These are phyloP conservation scores for Aplocera efformata DNA, from an alignment of 2,888 invertebrate genomes.

Conservation along the genomic window DNA sequence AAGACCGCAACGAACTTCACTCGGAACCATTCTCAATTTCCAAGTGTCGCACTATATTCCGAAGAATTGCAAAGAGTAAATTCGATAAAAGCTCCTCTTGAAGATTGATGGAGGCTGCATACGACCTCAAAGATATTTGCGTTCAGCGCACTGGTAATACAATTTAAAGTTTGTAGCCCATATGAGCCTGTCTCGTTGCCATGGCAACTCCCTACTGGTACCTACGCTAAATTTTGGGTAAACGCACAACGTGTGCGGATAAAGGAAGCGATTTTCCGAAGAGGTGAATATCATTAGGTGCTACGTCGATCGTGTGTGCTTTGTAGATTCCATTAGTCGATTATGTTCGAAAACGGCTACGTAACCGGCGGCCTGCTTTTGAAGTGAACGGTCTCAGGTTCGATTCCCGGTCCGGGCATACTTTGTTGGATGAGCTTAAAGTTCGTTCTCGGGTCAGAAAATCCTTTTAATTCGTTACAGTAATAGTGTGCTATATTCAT, in stretches of 20 bases:
- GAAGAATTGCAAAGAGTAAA: slow-evolving; percentile 20
- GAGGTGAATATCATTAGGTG: slow-evolving; percentile 76
- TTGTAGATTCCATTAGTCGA: slow-evolving; percentile 51
- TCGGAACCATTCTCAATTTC: slow-evolving; percentile 2
- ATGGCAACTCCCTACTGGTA: slow-evolving; percentile 68
- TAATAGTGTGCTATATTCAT: too few species aligned
- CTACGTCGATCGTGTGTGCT: slow-evolving; percentile 47
- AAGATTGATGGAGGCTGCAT: slow-evolving; percentile 32
- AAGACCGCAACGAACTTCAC: neutral
- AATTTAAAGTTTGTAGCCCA: slow-evolving; percentile 77
- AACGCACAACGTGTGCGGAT: slow-evolving; percentile 66
- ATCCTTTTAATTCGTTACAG: too few species aligned
- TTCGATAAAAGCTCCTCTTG: slow-evolving; percentile 24
- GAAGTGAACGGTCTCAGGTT: too few species aligned
- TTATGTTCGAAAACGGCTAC: too few species aligned
- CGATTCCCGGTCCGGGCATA: too few species aligned
- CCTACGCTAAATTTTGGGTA: slow-evolving; percentile 62
- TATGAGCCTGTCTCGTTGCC: slow-evolving; percentile 71
- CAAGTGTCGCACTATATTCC: slow-evolving; percentile 9
- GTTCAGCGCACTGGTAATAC: slow-evolving; percentile 65
- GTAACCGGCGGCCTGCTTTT: too few species aligned
- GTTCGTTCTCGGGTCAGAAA: too few species aligned
- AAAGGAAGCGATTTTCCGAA: slow-evolving; percentile 74
- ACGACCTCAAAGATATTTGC: slow-evolving; percentile 56
- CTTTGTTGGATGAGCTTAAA: too few species aligned